Evolutionary conservation across 2,888 invertebrate genomes (phyloP), one percentile per base, ranked within the genome.

Genomic region (Nesidiocoris tenuis): DNA sequence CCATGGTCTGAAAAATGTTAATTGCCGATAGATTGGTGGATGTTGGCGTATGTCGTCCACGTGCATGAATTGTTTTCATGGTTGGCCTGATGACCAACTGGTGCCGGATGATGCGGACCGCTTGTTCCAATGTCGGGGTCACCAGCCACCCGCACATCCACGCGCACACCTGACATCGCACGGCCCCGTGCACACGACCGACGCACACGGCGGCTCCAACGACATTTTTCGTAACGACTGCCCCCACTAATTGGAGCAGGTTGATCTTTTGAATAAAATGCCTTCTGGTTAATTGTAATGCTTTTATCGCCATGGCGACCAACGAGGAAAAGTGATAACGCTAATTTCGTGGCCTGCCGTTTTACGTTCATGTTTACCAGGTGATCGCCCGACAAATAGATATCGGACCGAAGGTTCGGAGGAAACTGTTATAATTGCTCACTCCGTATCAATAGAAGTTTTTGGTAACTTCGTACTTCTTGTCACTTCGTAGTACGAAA

Each of bases 1-100:
- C n/a, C n/a, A n/a, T n/a, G n/a, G n/a, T n/a, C n/a, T n/a, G 39
- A 12, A 12, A 39, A 39, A 39, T 7, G 12, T 39, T 39, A 39
- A 39, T 39, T 39, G 12, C 12, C 39, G 39, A 7, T 7, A 3
- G 39, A 12, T 39, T 39, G 3, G 39, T 7, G 3, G 39, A 39
- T 39, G 59, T n/a, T 59, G 61, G 54, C 70, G 54, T 70, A 16
- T 57, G 70, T n/a, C 67, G 24, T 56, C 54, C 59, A 57, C 70
- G 70, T 70, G 70, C 18, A 21, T 21, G 70, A 70, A 70, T 70
- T 70, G n/a, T 70, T 70, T 70, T 70, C 70, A 70, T 25, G 70
- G 70, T 70, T 59, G 59, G 24, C 57, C 24, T 67, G 59, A 70
- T 24, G 24, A 70, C 70, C 70, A 70, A 70, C 70, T 70, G 70